phyloP scores from a whole-genome alignment of 2,888 invertebrate species.

The Parnassius apollo region DNA sequence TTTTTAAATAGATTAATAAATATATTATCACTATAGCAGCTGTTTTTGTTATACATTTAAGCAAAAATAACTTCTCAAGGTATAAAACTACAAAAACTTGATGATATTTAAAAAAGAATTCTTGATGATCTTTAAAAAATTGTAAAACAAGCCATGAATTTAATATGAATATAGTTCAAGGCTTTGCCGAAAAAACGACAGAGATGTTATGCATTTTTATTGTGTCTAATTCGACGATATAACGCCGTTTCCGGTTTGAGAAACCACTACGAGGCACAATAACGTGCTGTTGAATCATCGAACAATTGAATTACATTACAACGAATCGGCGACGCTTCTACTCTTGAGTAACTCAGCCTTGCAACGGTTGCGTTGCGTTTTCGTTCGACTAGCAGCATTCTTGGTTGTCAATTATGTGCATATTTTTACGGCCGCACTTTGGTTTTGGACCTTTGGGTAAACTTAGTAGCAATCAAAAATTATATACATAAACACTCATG shows the following conservation, averaged over 20 bases:
- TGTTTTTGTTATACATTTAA: neutral
- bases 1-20: neutral
- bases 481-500: too few relatives aligned
- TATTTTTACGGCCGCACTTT: too few relatives aligned
- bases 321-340: constrained; percentile 14
- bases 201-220: constrained; percentile 14
- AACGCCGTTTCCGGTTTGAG: constrained; percentile 24
- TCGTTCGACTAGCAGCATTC: neutral
- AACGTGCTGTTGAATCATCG: constrained; percentile 15
- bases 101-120: too few relatives aligned
- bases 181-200: constrained; percentile 1
- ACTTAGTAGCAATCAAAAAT: too few relatives aligned
- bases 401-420: too few relatives aligned
- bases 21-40: neutral
- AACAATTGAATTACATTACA: constrained; percentile 24
- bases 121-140: neutral
- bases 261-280: constrained; percentile 16
- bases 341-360: constrained; percentile 14
- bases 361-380: constrained; percentile 5
- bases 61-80: too few relatives aligned
- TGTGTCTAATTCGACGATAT: constrained; percentile 19
- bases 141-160: neutral
- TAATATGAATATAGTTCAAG: constrained; percentile 1
- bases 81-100: too few relatives aligned
- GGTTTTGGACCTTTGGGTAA: too few relatives aligned